A percentile compares a stretch with the other conserved stretches of the same genome.
These are phyloP conservation scores for Crotalus viridis DNA, from an alignment of 2,113 vertebrate genomes.

Conservation along the genomic window DNA sequence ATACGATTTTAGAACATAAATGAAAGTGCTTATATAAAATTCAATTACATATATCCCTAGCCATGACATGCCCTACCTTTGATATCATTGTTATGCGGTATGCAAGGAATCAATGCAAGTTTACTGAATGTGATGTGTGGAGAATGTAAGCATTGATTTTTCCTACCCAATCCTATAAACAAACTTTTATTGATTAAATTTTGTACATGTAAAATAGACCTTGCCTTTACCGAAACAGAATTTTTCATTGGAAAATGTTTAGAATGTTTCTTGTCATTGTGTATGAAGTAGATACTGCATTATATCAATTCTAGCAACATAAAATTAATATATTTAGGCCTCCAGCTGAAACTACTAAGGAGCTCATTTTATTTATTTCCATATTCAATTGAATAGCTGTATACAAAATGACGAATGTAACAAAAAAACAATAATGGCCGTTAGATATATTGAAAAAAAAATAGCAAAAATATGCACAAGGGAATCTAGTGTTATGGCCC, in stretches of 20 bases:
- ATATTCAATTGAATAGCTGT: slow-evolving; percentile 9
- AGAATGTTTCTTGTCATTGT: slow-evolving; percentile 1
- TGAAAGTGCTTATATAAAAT: slow-evolving; percentile 20
- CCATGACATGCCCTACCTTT: slow-evolving; percentile 12
- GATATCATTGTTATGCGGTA: slow-evolving; percentile 24
- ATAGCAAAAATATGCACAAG: background rate
- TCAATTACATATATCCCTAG: slow-evolving; percentile 43
- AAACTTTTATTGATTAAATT: slow-evolving; percentile 36
- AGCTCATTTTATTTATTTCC: slow-evolving; percentile 27
- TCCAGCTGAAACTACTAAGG: slow-evolving; percentile 23
- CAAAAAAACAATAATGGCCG: slow-evolving; percentile 20
- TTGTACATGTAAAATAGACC: background rate
- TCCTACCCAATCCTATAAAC: background rate
- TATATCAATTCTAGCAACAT: background rate
- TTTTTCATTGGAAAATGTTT: slow-evolving; percentile 30
- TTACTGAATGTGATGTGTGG: slow-evolving; percentile 13
- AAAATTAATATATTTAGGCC: slow-evolving; percentile 31
- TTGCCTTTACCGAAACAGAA: background rate
- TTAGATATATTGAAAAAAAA: background rate
- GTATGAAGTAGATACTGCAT: slow-evolving; percentile 25
- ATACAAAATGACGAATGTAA: slow-evolving; percentile 21
- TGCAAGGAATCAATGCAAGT: slow-evolving; percentile 31
- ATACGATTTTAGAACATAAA: slow-evolving; percentile 13
- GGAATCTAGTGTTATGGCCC: background rate
- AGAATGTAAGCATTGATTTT: background rate